These are phyloP conservation scores for Agriopis leucophaearia DNA, from an alignment of 2,888 invertebrate genomes.

Conservation along the genomic window DNA sequence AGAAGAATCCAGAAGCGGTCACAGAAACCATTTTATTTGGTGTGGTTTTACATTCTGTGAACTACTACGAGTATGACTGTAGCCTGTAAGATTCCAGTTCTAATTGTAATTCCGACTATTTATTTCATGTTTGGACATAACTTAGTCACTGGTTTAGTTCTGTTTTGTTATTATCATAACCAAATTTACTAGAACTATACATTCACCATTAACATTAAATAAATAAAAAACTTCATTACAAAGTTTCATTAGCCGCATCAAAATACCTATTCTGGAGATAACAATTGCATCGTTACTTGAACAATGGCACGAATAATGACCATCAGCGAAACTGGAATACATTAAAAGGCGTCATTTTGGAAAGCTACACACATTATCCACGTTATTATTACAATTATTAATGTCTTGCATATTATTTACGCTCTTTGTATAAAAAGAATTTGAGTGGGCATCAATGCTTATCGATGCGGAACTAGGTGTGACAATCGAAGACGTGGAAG, in stretches of 20 bases:
- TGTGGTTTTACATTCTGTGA: too few species aligned
- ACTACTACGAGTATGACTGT: neutral
- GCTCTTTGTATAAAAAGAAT: neutral
- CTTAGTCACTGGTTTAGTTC: too few species aligned
- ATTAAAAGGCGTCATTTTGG: slow-evolving; percentile 28
- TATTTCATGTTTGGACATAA: neutral
- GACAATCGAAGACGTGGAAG: neutral
- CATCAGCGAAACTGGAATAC: slow-evolving; percentile 24
- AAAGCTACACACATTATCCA: slow-evolving; percentile 16
- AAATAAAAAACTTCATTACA: slow-evolving; percentile 2
- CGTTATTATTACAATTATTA: slow-evolving; percentile 9
- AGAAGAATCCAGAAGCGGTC: neutral
- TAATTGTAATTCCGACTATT: neutral
- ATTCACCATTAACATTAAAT: slow-evolving; percentile 5
- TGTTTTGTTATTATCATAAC: neutral
- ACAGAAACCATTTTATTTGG: too few species aligned
- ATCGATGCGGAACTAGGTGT: slow-evolving; percentile 9
- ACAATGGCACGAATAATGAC: slow-evolving; percentile 29
- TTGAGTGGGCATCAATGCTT: neutral
- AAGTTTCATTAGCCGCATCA: slow-evolving; percentile 12
- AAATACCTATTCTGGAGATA: slow-evolving; percentile 16
- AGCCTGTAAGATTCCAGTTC: neutral
- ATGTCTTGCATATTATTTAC: neutral
- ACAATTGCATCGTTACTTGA: slow-evolving; percentile 28
- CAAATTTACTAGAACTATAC: neutral